Conservation (phyloP, 2,888 invertebrate species). For the Sinohyriopsis cumingii region DNA sequence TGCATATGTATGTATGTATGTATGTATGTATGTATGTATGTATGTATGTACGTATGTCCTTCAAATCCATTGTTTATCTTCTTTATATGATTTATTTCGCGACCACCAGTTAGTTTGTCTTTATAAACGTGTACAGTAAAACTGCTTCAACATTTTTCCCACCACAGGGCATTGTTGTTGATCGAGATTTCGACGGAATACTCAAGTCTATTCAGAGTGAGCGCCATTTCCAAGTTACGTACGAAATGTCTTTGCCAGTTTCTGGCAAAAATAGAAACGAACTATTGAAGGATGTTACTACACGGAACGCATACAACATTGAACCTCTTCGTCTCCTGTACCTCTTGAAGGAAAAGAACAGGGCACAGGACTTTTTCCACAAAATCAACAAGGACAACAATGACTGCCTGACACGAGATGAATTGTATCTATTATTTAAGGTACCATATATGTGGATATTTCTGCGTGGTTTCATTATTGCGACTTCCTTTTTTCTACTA, state of each 20-base stretch:
- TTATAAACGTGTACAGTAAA: not conserved
- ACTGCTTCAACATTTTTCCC: not conserved
- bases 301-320: slow-evolving; percentile 55
- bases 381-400: slow-evolving; percentile 61
- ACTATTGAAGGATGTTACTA: slow-evolving; percentile 47
- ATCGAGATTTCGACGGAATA: slow-evolving; percentile 56
- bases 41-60: not conserved
- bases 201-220: slow-evolving; percentile 45
- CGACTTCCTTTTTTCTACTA: too few relatives aligned
- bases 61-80: not conserved
- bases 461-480: not conserved
- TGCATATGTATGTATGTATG: too few relatives aligned
- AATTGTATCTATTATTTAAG: slow-evolving; percentile 53
- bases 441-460: slow-evolving; percentile 21
- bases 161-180: slow-evolving; percentile 60
- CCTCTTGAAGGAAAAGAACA: slow-evolving; percentile 61
- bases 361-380: slow-evolving; percentile 61
- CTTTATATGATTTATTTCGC: not conserved
- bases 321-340: slow-evolving; percentile 64
- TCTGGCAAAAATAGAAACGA: slow-evolving; percentile 41
- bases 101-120: not conserved
- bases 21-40: too few relatives aligned
- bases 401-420: slow-evolving; percentile 52
- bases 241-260: slow-evolving; percentile 56
- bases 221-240: slow-evolving; percentile 50